Evolutionary conservation across 2,797 vertebrate species (phyloP), one percentile per base, ranked within the genome.

Genomic region (Cossypha polioptera): DNA sequence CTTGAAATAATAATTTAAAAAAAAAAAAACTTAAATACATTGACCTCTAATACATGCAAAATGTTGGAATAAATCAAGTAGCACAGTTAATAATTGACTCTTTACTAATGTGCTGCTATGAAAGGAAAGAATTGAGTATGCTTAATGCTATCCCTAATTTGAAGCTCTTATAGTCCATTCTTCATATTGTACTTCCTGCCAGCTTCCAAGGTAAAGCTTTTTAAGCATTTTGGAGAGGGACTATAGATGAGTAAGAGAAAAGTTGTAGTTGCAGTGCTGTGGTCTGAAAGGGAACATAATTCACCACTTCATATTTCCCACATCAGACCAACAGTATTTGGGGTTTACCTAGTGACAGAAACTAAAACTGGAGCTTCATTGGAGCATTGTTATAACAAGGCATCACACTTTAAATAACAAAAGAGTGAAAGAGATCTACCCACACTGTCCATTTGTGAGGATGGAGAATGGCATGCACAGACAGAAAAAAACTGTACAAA

Each of bases 81-180:
- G 31, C 63, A 77, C 73, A 78, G 42, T 67, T 95, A 95, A 97
- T 92, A 91, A 94, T 67, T 90, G 88, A 95, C 78, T 96, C 78
- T 88, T 72, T 85, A 83, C 50, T 95, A 78, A 93, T 71, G 19
- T 62, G 61, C 8, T 92, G 3, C 57, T 81, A 61, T 55, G 86
- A 94, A 95, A 93, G n/a, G 78, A 81, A 94, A 75, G 21, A 78
- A 66, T 54, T 74, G 76, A 63, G 63, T 68, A 51, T 80, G 43
- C 61, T 68, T 48, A 43, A 38, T 45, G 29, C 14, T 59, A 21
- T 53, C 59, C 42, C 58, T 86, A 76, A 94, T 90, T 79, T 65
- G 58, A 92, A 92, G 45, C 20, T 88, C 59, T 90, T 84, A 68
- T 16, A 76, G 28, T 47, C 51, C 26, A 69, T 95, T 83, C 50